phyloP scores from a whole-genome alignment of 37 sponge, comb jelly and placozoan genomes.

The Tethya wilhelma region DNA sequence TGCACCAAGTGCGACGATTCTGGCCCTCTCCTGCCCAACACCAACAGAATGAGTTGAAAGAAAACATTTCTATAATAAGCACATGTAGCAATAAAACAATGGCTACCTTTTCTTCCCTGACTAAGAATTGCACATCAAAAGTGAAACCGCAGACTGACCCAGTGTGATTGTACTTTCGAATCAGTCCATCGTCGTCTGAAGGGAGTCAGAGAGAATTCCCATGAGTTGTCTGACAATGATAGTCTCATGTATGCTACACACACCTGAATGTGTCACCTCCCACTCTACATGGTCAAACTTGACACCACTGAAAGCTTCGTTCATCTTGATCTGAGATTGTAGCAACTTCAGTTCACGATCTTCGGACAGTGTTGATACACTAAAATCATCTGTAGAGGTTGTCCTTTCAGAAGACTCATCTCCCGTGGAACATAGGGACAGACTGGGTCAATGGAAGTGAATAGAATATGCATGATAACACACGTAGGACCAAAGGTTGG shows the following conservation, averaged over 20 bases:
- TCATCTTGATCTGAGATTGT: conserved; percentile 27
- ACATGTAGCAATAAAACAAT: neutral
- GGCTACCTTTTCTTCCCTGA: conserved; percentile 23
- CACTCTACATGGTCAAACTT: conserved; percentile 14
- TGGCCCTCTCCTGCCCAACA: neutral
- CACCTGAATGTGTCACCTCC: conserved; percentile 33
- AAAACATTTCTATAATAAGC: neutral
- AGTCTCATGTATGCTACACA: no score
- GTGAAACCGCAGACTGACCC: conserved; percentile 13
- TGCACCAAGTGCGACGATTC: conserved; percentile 1
- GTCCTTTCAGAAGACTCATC: neutral
- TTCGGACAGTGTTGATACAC: neutral
- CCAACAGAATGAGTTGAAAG: neutral
- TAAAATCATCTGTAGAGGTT: neutral
- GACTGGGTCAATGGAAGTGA: neutral
- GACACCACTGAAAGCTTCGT: conserved; percentile 39
- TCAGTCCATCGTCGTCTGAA: conserved; percentile 19
- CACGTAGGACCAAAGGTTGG: neutral
- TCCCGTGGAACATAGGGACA: neutral
- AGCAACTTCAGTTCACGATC: neutral
- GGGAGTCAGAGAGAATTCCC: neutral
- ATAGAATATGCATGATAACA: neutral
- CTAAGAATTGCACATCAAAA: conserved; percentile 19
- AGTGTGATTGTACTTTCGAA: conserved; percentile 28
- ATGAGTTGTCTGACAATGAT: neutral